Conservation (phyloP, 2,797 vertebrate genomes). For the Acrocephalus scirpaceus region DNA sequence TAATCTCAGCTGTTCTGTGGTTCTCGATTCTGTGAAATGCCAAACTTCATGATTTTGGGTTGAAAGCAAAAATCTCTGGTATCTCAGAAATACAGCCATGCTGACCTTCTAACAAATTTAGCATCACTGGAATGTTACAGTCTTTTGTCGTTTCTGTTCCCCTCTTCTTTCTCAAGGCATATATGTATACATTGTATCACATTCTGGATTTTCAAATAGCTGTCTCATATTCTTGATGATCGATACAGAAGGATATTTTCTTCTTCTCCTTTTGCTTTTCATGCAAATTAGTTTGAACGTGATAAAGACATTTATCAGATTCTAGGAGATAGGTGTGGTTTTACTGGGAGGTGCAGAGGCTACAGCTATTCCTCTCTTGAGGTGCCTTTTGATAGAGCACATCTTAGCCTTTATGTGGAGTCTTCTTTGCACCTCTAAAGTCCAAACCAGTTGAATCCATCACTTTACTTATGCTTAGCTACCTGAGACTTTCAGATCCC, state of each 20-base stretch:
- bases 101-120: background rate
- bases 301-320: background rate
- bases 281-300: background rate
- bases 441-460: background rate
- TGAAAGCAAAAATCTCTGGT: background rate
- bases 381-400: background rate
- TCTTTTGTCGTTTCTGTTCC: background rate
- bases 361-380: background rate
- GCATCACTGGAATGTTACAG: background rate
- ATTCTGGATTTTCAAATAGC: background rate
- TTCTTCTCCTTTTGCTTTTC: background rate
- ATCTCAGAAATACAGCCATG: background rate
- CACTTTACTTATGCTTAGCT: background rate
- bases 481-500: background rate
- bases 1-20: background rate
- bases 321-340: background rate
- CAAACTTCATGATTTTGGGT: background rate
- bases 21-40: background rate
- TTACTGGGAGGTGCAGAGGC: background rate
- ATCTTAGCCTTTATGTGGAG: background rate
- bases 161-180: background rate
- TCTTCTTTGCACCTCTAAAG: background rate
- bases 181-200: background rate
- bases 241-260: rapidly evolving
- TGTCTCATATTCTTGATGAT: background rate